Evolutionary conservation across 2,113 vertebrate species (phyloP).

Genomic region (Chunga burmeisteri): DNA sequence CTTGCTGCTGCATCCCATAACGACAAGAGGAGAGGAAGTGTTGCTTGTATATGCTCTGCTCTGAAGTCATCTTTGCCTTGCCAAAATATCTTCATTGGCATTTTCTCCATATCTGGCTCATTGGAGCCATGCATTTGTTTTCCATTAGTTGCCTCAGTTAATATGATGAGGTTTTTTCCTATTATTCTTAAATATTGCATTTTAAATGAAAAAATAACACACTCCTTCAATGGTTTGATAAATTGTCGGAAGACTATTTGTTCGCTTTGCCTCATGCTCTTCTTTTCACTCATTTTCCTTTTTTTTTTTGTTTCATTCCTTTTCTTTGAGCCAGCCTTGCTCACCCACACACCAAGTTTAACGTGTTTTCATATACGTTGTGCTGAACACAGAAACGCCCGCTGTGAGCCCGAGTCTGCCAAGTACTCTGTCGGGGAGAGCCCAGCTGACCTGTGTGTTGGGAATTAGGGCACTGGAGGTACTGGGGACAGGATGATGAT

Average conservation of each 20-base stretch:
- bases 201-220: not conserved
- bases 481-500: not conserved
- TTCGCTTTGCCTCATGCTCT: not conserved
- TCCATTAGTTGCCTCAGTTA: not conserved
- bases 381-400: not conserved
- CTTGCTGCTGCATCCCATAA: not conserved
- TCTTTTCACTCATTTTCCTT: not conserved
- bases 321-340: not conserved
- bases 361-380: not conserved
- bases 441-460: not conserved
- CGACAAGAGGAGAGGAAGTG: not conserved
- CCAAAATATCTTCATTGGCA: not conserved
- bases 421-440: not conserved
- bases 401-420: not conserved
- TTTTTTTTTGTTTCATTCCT: not conserved
- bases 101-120: not conserved
- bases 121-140: slow-evolving; percentile 18
- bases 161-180: not conserved
- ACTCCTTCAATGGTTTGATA: not conserved
- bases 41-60: not conserved
- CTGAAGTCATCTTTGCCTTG: not conserved
- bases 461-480: not conserved
- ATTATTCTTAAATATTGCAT: not conserved
- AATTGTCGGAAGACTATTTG: not conserved
- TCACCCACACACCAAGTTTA: not conserved